Evolutionary conservation across 2,797 vertebrate genomes (phyloP).

Genomic region (Leucoraja ocellata): DNA sequence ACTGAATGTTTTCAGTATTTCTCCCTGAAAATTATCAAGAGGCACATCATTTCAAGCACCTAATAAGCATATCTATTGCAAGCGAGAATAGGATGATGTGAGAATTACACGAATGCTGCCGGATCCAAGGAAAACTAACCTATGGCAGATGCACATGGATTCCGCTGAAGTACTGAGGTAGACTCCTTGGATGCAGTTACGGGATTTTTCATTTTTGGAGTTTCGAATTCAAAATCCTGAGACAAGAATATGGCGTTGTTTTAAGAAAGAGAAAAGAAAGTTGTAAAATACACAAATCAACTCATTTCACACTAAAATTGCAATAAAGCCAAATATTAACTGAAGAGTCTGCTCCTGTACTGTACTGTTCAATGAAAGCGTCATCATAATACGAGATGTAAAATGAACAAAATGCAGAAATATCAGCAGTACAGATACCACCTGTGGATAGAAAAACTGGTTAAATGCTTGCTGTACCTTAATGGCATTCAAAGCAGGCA

Average conservation of each 20-base stretch:
- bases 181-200: conserved; percentile 53
- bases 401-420: not conserved
- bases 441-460: no score
- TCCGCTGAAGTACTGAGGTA: conserved; percentile 67
- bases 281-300: not conserved
- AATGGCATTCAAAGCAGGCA: no score
- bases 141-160: conserved; percentile 61
- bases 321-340: not conserved
- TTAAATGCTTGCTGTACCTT: no score
- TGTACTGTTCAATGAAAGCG: not conserved
- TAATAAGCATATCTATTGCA: not conserved
- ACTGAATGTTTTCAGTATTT: conserved; percentile 65
- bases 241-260: conserved; percentile 41
- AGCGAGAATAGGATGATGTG: no score
- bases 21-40: conserved; percentile 12
- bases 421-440: no score
- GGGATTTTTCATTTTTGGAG: conserved; percentile 55
- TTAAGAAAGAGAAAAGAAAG: not conserved
- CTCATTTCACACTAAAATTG: not conserved
- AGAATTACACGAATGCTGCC: not conserved
- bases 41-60: not conserved
- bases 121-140: conserved; percentile 1
- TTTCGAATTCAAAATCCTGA: conserved; percentile 56
- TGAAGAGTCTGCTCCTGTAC: no score
- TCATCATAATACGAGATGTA: not conserved